Conservation (phyloP, 53 echinoderm and acorn worm genomes). For the Arbacia lixula region DNA sequence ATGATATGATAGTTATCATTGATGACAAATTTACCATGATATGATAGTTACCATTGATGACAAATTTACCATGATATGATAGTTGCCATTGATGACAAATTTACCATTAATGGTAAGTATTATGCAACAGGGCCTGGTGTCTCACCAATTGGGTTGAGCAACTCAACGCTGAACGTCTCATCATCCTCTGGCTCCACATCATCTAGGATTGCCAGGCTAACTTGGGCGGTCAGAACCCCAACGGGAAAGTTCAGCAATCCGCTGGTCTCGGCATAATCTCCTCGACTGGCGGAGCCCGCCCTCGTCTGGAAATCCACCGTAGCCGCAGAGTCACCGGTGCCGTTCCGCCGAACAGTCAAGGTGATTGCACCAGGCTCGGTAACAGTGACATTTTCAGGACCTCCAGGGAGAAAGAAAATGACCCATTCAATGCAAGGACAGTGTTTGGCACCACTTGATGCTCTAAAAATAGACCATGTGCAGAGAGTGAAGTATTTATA, state of each 20-base stretch:
- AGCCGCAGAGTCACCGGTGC: slow-evolving; percentile 78
- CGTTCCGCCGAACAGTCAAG: slow-evolving; percentile 76
- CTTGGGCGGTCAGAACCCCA: slow-evolving; percentile 58
- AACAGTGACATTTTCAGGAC: slow-evolving; percentile 61
- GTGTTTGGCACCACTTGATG: too few species aligned
- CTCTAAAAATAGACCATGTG: too few species aligned
- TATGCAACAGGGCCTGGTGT: too few species aligned
- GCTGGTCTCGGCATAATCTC: slow-evolving; percentile 67
- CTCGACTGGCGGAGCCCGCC: slow-evolving; percentile 65
- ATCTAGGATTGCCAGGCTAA: slow-evolving; percentile 67
- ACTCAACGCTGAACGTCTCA: slow-evolving; percentile 83
- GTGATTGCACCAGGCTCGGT: slow-evolving; percentile 59
- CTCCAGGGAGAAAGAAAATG: too few species aligned
- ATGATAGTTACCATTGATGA: too few species aligned
- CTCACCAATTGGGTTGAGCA: slow-evolving; percentile 90
- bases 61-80: too few species aligned
- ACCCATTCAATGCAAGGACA: too few species aligned
- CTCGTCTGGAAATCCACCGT: slow-evolving; percentile 83
- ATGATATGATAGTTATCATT: too few species aligned
- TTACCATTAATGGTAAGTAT: too few species aligned
- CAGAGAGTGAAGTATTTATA: too few species aligned
- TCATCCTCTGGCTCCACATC: slow-evolving; percentile 80
- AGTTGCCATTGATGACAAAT: too few species aligned
- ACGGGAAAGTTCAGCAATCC: slow-evolving; percentile 73
- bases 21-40: too few species aligned